Evolutionary conservation across 2,113 vertebrate genomes (phyloP).

Genomic region (Tetrao urogallus): DNA sequence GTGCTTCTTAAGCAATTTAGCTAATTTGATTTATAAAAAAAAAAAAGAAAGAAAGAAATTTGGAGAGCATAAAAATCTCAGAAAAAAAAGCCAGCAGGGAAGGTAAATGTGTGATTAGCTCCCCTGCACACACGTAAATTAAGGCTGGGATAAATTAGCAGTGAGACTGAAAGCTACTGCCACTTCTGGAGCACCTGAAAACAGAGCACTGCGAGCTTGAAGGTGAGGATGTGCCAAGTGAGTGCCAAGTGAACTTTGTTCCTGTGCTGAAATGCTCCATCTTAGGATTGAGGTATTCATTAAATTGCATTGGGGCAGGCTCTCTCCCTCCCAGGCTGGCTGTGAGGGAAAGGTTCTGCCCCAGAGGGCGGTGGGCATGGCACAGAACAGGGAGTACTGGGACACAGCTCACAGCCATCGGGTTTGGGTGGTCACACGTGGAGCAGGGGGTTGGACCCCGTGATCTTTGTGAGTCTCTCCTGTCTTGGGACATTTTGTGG

Average conservation of each 20-base stretch:
- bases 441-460: not conserved
- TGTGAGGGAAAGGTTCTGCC: not conserved
- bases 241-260: not conserved
- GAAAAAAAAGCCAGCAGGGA: conserved; percentile 59
- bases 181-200: fast-evolving
- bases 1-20: conserved; percentile 56
- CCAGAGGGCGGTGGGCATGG: no score
- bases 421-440: not conserved
- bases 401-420: not conserved
- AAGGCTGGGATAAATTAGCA: conserved; percentile 1
- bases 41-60: conserved; percentile 36
- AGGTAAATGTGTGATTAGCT: conserved; percentile 51
- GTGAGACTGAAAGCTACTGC: not conserved
- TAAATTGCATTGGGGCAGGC: not conserved
- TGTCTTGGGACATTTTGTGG: not conserved
- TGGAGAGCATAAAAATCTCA: conserved; percentile 42
- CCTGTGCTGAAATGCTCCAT: not conserved
- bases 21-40: conserved; percentile 56
- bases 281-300: not conserved
- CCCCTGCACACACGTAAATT: conserved; percentile 1
- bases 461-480: not conserved
- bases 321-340: not conserved
- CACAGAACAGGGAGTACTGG: not conserved
- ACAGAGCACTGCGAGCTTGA: not conserved
- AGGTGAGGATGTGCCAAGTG: not conserved